phyloP scores from a whole-genome alignment of 2,888 invertebrate species.

The Trichopoda pennipes region DNA sequence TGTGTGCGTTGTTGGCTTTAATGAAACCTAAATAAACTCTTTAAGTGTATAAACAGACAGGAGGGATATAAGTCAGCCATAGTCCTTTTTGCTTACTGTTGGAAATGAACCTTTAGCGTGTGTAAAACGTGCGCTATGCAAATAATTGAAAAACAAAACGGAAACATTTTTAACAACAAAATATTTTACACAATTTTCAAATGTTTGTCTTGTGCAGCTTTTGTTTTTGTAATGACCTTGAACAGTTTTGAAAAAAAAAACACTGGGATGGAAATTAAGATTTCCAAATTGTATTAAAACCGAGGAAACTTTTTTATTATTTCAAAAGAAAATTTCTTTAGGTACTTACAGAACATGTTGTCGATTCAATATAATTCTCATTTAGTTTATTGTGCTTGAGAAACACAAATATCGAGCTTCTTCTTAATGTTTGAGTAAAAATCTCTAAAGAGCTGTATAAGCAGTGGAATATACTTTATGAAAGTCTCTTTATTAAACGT shows the following conservation, averaged over 20 bases:
- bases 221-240: slow-evolving; percentile 48
- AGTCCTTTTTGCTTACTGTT: slow-evolving; percentile 33
- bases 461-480: no score
- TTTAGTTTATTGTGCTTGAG: no score
- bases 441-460: no score
- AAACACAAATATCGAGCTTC: no score
- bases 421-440: no score
- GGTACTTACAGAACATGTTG: no score
- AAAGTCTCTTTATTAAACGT: no score
- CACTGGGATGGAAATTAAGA: neutral
- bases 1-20: slow-evolving; percentile 72
- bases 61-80: slow-evolving; percentile 38
- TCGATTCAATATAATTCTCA: no score
- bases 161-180: slow-evolving; percentile 45
- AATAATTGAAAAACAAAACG: slow-evolving; percentile 61
- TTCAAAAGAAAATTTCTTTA: no score
- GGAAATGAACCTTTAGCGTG: slow-evolving; percentile 45
- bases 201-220: slow-evolving; percentile 23
- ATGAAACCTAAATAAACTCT: slow-evolving; percentile 54
- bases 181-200: slow-evolving; percentile 44
- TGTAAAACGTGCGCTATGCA: slow-evolving; percentile 68
- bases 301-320: no score
- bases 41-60: slow-evolving; percentile 44
- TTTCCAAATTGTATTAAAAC: neutral
- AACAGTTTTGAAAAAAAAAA: neutral